phyloP scores from a whole-genome alignment of 2,113 vertebrate species.

The Micronisus gabar region DNA sequence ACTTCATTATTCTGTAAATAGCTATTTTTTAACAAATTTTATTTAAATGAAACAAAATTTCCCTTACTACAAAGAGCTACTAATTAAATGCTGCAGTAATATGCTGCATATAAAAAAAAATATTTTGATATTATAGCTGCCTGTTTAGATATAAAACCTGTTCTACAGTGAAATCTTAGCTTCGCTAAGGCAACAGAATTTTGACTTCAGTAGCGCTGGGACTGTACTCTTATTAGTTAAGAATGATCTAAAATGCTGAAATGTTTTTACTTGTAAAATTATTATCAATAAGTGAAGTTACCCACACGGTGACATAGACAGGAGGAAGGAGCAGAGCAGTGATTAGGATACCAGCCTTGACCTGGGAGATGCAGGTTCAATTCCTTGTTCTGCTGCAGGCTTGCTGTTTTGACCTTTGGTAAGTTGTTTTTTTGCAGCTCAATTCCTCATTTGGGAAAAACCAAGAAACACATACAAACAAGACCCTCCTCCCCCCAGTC shows the following conservation, averaged over 20 bases:
- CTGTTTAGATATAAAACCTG: neutral
- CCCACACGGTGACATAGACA: neutral
- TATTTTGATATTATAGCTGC: neutral
- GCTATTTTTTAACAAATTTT: neutral
- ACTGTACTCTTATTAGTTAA: neutral
- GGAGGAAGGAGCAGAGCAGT: neutral
- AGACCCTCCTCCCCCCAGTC: too few relatives aligned
- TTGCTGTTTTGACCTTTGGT: neutral
- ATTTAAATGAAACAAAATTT: neutral
- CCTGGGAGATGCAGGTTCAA: neutral
- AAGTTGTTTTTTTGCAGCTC: neutral
- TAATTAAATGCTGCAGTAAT: neutral
- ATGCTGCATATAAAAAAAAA: neutral
- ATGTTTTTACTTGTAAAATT: neutral
- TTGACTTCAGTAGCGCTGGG: neutral
- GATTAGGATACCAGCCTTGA: neutral
- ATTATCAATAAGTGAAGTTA: neutral
- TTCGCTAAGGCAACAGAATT: neutral
- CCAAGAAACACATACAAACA: neutral
- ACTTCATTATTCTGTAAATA: neutral
- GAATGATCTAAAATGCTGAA: neutral
- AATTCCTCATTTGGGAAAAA: neutral
- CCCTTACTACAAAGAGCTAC: neutral
- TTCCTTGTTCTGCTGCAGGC: neutral
- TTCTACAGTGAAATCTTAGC: neutral